phyloP scores from a whole-genome alignment of 1,140 invertebrate genomes.

The Orchestia grillus region DNA sequence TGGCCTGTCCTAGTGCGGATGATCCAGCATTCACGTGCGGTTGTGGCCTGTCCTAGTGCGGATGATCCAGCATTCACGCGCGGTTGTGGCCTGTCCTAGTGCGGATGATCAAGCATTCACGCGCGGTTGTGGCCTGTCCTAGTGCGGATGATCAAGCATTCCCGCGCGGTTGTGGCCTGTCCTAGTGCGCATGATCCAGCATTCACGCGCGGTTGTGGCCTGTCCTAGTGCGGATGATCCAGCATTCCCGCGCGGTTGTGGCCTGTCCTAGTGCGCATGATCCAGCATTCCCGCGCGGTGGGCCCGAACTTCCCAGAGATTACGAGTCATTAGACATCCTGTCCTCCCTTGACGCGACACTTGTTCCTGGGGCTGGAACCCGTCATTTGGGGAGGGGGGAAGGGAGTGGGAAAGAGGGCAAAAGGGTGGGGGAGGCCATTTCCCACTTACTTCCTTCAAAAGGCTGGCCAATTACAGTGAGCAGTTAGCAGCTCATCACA shows the following conservation, averaged over 20 bases:
- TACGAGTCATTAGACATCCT: neutral
- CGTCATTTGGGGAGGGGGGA: neutral
- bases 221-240: neutral
- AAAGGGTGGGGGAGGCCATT: too few species aligned
- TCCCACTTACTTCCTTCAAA: neutral
- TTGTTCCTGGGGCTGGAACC: slow-evolving; percentile 1
- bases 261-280: neutral
- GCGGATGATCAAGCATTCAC: neutral
- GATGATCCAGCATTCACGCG: neutral
- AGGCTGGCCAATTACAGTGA: neutral
- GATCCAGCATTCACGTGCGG: neutral
- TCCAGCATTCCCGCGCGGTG: neutral
- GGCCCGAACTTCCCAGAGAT: neutral
- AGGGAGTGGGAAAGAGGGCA: too few species aligned
- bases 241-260: neutral
- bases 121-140: neutral
- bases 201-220: neutral
- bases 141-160: neutral
- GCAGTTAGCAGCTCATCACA: neutral
- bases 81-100: neutral
- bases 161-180: neutral
- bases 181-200: neutral
- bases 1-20: neutral
- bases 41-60: neutral
- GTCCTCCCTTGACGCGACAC: slow-evolving; percentile 16